Evolutionary conservation across 2,113 vertebrate genomes (phyloP).

Genomic region (Hippocampus zosterae): DNA sequence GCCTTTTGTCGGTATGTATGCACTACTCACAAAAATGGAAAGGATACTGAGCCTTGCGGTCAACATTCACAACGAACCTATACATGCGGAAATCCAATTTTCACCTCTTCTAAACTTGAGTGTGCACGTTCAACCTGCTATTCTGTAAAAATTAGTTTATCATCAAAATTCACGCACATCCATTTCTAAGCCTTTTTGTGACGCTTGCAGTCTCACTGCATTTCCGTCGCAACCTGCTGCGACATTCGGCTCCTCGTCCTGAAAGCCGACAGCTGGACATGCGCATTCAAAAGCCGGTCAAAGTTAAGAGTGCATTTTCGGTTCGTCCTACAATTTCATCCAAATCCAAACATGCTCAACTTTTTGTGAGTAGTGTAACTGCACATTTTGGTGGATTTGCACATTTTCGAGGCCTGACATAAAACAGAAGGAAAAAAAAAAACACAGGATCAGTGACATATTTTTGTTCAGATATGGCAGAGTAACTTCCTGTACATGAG

Average conservation of each 20-base stretch:
- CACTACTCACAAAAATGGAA: neutral
- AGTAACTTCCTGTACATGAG: constrained; percentile 70
- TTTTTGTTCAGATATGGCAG: constrained; percentile 71
- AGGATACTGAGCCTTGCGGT: neutral
- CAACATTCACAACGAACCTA: neutral
- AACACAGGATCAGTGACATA: constrained; percentile 37
- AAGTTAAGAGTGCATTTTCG: neutral
- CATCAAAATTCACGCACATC: no score
- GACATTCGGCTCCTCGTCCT: no score
- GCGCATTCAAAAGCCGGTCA: neutral
- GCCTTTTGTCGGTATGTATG: constrained; percentile 1
- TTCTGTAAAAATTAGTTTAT: no score
- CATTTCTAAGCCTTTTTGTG: no score
- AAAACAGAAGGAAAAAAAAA: constrained; percentile 35
- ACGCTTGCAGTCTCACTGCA: no score
- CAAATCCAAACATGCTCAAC: no score
- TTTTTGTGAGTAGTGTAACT: neutral
- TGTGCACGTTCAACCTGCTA: no score
- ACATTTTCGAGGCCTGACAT: constrained; percentile 24
- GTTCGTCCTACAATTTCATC: neutral
- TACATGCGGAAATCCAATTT: neutral
- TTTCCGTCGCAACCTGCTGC: no score
- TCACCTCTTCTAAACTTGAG: no score
- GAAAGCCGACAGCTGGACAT: neutral
- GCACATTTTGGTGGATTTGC: constrained; percentile 35